Base-by-base conservation (phyloP, 2,888 invertebrate species). In the Cordilura impudica region DNA sequence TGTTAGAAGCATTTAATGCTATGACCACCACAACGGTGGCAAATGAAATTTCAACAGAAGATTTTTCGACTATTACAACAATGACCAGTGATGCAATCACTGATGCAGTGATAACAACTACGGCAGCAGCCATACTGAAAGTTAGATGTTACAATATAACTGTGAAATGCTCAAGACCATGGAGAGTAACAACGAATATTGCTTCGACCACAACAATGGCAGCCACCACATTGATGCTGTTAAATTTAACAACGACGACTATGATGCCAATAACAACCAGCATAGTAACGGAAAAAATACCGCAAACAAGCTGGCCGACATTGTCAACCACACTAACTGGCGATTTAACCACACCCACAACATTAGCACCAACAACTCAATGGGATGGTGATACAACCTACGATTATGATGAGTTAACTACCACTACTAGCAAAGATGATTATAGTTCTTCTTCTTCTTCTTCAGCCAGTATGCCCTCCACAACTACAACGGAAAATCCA, bases 151-250 rank as follows among this genome's bases (percentile, higher is more conserved):
- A 90, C 65, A 86, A 88, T 6, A 84, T 88, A 19, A 86, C 86
- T 49, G 81, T 88, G 26, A 87, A 86, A 84, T 89, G 86, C 86
- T 86, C 88, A 83, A 87, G 85, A 49, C 84, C 85, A 19, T 84
- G 78, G 60, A 82, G 84, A 8, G 81, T 85, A 7, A 88, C 90
- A 8, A 82, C 91, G 4, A 85, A 90, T 35, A 84, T 91, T 39
- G 81, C 91, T 67, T 87, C 91, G 71, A 88, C 87, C 67, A 87
- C 91, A 4, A 87, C 90, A 0, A 35, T 88, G 77, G 88, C 86
- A 58, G 87, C 91, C 1, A 87, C 81, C 31, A 81, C 79, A 16
- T 61, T 78, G 19, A 18, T 79, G 61, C 16, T 76, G 53, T 29
- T 79, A 26, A 83, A 80, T 23, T 69, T 78, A 47, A 74, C 77